A percentile compares a stretch with the other conserved stretches of the same genome.
phyloP scores from a whole-genome alignment of 2,888 invertebrate genomes.

The Abscondita cerata region DNA sequence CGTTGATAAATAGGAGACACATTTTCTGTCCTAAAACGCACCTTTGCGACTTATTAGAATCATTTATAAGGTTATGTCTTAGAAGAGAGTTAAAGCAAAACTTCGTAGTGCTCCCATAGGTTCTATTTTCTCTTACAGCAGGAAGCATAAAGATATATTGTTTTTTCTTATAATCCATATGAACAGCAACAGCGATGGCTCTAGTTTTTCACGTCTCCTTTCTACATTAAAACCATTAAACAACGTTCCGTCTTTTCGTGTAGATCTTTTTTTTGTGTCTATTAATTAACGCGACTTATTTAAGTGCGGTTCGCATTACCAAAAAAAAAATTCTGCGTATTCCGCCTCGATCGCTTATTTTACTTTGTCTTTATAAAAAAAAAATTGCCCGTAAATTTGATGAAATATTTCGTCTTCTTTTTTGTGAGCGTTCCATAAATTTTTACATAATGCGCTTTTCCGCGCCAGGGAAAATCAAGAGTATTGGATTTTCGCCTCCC shows the following conservation, averaged over 20 bases:
- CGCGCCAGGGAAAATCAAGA: constrained; percentile 18
- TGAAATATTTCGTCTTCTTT: no score
- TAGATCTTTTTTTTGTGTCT: constrained; percentile 17
- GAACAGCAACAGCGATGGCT: neutral
- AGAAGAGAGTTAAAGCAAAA: constrained; percentile 20
- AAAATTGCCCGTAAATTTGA: no score
- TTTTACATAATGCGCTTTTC: constrained; percentile 17
- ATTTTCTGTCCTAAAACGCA: constrained; percentile 20
- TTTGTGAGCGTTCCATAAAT: constrained; percentile 21
- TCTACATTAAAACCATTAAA: no score
- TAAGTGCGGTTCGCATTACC: constrained; percentile 15
- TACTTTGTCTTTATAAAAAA: no score
- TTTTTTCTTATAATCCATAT: neutral
- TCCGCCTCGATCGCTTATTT: no score
- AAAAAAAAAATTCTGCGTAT: no score
- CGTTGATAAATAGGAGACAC: constrained; percentile 18
- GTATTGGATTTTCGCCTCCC: constrained; percentile 7
- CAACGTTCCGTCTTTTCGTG: neutral
- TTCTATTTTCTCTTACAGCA: constrained; percentile 14
- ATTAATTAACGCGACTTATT: constrained; percentile 14
- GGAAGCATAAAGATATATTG: constrained; percentile 5
- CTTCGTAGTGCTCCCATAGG: constrained; percentile 22
- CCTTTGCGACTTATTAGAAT: constrained; percentile 29
- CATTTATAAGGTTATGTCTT: constrained; percentile 23
- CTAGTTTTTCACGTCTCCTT: no score